Evolutionary conservation across 2,797 vertebrate species (phyloP), one percentile per base, ranked within the genome.

Genomic region (Mormyrops attenuatus): DNA sequence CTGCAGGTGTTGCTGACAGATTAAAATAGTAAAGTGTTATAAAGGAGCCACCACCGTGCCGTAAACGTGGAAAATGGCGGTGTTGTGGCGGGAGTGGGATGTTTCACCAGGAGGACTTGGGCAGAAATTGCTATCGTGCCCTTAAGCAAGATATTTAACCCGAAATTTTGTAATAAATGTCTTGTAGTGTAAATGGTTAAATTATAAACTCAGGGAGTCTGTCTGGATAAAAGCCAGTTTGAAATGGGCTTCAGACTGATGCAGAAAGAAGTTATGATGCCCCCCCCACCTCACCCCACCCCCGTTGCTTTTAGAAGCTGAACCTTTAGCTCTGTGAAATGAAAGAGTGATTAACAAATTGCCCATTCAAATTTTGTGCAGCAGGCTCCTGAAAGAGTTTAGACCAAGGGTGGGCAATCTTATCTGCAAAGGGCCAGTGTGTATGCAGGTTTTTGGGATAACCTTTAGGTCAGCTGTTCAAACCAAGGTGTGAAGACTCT

Each of bases 161-260:
- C 9, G 1, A 30, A 52, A 50, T 85, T n/a, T 85, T 34, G 22
- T 85, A 49, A 85, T 85, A 85, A 50, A 49, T 50, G n/a, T 52
- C 84, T 26, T 50, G 44, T 49, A 5, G 84, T 85, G 49, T 52
- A 52, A 85, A 86, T 52, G 50, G 47, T 52, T 86, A 86, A 86
- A 86, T 86, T 53, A 86, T 50, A 34, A 86, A 34, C 22, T 30
- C 47, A 15, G 47, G 11, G 44, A 50, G 50, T 85, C 26, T 47
- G 50, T 86, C 38, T 86, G 84, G 84, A 50, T 86, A 86, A 53
- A 86, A 86, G 84, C 49, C 84, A 52, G 22, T 80, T 80, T 80
- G 41, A 55, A 86, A 86, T 86, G 49, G 50, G n/a, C 47, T 50
- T 52, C 8, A 3, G 47, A 13, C 50, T 30, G 84, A 30, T 52